Percentiles rank a stretch among this genome's conserved stretches.
phyloP scores from a whole-genome alignment of 2,113 vertebrate species.

The Geothlypis trichas region DNA sequence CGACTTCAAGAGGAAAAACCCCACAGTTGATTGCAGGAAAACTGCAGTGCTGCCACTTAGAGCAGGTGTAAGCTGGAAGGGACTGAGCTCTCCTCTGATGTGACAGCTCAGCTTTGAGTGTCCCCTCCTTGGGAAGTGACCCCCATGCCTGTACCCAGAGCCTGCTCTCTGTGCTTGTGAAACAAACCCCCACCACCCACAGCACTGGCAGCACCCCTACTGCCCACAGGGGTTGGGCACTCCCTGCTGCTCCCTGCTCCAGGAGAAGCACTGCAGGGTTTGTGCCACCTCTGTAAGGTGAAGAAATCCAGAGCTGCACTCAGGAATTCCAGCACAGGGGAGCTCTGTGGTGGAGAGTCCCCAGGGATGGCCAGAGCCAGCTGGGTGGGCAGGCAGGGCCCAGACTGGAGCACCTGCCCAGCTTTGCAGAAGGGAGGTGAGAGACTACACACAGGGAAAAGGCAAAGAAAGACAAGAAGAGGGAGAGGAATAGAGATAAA shows the following conservation, averaged over 20 bases:
- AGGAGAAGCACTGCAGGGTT: neutral
- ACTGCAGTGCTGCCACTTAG: neutral
- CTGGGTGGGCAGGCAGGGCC: neutral
- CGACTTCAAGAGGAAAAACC: neutral
- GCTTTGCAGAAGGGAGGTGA: neutral
- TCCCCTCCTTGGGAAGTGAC: accelerated
- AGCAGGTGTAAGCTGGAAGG: neutral
- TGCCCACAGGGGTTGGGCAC: neutral
- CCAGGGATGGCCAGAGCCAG: accelerated
- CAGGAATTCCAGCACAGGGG: neutral
- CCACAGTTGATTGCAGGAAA: neutral
- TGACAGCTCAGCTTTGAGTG: neutral
- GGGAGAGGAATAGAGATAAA: neutral
- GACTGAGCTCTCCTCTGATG: neutral
- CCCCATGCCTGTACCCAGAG: accelerated
- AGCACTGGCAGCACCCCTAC: neutral
- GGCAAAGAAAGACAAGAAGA: neutral
- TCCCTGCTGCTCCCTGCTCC: neutral
- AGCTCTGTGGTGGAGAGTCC: neutral
- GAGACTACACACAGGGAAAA: neutral
- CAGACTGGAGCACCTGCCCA: neutral
- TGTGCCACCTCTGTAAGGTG: neutral
- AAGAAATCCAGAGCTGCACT: too few species aligned
- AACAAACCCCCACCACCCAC: neutral
- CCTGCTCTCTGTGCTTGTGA: accelerated